phyloP scores from a whole-genome alignment of 2,797 vertebrate species.

The Picus viridis region DNA sequence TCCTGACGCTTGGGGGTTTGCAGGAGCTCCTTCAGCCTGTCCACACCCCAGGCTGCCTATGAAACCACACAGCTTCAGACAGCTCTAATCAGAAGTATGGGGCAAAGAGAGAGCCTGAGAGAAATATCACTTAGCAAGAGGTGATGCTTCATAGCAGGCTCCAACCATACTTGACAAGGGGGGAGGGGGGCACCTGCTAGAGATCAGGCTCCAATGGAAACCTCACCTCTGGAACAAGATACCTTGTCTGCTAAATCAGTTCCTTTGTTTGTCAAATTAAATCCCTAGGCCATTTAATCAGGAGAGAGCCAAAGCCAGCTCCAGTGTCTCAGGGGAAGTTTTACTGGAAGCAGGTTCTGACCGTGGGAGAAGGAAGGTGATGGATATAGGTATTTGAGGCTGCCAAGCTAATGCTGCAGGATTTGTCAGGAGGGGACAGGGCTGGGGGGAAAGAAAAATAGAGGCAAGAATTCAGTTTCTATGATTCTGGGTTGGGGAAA shows the following conservation, averaged over 20 bases:
- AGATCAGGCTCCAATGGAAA: background rate
- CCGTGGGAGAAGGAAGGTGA: background rate
- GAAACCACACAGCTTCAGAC: background rate
- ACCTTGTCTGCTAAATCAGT: constrained; percentile 25
- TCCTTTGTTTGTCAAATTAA: constrained; percentile 34
- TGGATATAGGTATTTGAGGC: background rate
- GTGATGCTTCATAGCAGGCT: background rate
- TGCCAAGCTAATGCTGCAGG: background rate
- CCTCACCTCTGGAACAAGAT: constrained; percentile 18
- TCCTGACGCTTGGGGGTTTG: background rate
- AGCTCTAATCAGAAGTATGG: background rate
- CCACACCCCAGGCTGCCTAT: rapidly evolving
- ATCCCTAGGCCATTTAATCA: constrained; percentile 33
- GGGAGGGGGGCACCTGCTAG: background rate
- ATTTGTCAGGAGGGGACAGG: background rate
- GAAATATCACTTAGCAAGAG: background rate
- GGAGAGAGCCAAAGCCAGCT: constrained; percentile 20
- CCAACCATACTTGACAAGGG: background rate
- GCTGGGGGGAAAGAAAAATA: no score
- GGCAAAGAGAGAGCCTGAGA: background rate
- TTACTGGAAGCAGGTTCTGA: constrained; percentile 19
- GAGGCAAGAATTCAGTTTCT: background rate
- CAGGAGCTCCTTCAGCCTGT: background rate
- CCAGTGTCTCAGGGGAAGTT: constrained; percentile 4
- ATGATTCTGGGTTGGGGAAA: background rate